Evolutionary conservation across 1,140 invertebrate genomes (phyloP), one percentile per base, ranked within the genome.

Genomic region (Tenebrio molitor): DNA sequence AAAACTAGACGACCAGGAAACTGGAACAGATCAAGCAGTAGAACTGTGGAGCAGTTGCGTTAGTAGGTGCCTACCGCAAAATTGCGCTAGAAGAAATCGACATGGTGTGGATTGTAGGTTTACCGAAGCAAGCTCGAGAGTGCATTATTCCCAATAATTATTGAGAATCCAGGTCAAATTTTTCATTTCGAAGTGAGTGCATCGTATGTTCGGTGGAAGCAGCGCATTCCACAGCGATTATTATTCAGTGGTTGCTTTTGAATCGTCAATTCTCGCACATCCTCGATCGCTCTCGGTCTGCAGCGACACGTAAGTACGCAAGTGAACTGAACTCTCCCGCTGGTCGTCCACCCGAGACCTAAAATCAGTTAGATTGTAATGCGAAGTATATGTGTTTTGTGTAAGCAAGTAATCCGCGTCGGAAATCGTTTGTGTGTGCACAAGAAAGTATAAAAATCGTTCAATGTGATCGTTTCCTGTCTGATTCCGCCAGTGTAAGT

Each of bases 291-390:
- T 58, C 23, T 58, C 50, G 50, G 50, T 58, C 50, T 1, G 23
- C 50, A 58, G 29, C 50, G 50, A 58, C 50, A 58, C 50, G 50
- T 58, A 58, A 58, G 50, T 58, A 29, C 50, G 21, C 50, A 58
- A 58, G 50, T 58, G 50, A 58, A 58, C 50, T 58, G 50, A 58
- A 58, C 50, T 58, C 50, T 58, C 50, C 50, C 50, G 42, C 64
- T 66, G 64, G 64, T 66, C 64, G 64, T 66, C 64, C 39, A 66
- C 64, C 64, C 64, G 42, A 66, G 42, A 66, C 36, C 42, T 19
- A 44, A n/a, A 66, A 44, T 66, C 64, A 66, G 64, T 66, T 25
- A 44, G 34, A 66, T 29, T 42, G 29, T 66, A 66, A 66, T 66
- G 33, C 14, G 50, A 58, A 23, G 21, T 66, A 44, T 66, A 42